phyloP scores from a whole-genome alignment of 2,797 vertebrate genomes.

The Xiphorhynchus erythropygius region DNA sequence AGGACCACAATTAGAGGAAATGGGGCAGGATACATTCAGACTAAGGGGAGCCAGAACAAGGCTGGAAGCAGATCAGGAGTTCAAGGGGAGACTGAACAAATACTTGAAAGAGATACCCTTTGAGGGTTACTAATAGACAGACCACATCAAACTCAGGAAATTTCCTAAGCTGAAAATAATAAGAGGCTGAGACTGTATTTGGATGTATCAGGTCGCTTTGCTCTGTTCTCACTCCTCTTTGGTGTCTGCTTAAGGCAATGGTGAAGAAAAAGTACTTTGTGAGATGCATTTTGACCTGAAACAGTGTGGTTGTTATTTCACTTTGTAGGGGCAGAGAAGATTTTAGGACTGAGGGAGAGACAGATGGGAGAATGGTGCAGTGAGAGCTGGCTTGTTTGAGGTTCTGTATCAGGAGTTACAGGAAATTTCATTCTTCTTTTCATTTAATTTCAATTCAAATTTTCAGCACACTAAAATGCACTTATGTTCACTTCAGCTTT shows the following conservation, averaged over 20 bases:
- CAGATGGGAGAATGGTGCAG: rapidly evolving
- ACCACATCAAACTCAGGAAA: not conserved
- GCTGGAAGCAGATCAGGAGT: not conserved
- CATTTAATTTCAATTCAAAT: not conserved
- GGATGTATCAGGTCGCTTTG: not conserved
- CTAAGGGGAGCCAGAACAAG: not conserved
- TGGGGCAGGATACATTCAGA: not conserved
- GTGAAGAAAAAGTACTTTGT: not conserved
- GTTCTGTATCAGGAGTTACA: not conserved
- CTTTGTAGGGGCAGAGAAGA: not conserved
- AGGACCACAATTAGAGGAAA: conserved; percentile 29
- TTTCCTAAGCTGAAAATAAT: not conserved
- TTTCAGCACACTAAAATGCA: not conserved
- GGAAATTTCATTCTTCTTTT: not conserved
- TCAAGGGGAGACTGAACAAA: not conserved
- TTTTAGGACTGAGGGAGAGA: not conserved
- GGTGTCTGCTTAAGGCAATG: not conserved
- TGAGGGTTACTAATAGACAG: not conserved
- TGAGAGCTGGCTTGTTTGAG: rapidly evolving
- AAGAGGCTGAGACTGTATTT: not conserved
- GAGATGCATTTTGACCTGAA: not conserved
- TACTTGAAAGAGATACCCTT: not conserved
- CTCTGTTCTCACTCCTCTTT: not conserved
- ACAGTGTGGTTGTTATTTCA: not conserved
- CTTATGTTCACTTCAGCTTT: not conserved